Percentiles rank a stretch among this genome's conserved stretches.
These are phyloP conservation scores for Drosophila biarmipes DNA, from an alignment of 1,140 invertebrate species.

Conservation along the genomic window DNA sequence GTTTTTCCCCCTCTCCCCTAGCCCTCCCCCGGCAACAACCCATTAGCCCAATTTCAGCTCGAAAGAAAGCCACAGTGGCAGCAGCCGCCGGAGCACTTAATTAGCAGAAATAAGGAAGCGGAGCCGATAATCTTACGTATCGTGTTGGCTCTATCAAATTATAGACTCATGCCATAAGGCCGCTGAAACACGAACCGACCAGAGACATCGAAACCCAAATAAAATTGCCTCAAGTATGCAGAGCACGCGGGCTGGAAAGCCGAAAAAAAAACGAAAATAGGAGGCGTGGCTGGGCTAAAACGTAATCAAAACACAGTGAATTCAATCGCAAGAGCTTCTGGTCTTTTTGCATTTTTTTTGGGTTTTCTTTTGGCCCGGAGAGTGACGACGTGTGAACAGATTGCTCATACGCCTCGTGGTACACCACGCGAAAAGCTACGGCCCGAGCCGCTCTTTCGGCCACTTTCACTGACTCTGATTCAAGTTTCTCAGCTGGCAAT, in stretches of 20 bases:
- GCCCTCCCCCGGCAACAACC: no score
- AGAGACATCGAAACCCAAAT: constrained; percentile 75
- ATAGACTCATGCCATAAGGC: constrained; percentile 58
- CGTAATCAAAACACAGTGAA: constrained; percentile 63
- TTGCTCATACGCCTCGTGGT: constrained; percentile 71
- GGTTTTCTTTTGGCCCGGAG: constrained; percentile 37
- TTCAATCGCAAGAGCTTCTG: constrained; percentile 76
- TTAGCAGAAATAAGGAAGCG: constrained; percentile 78
- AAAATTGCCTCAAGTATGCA: constrained; percentile 51
- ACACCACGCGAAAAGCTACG: constrained; percentile 21
- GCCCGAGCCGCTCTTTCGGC: constrained; percentile 24
- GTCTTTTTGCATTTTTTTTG: constrained; percentile 56
- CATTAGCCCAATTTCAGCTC: constrained; percentile 51
- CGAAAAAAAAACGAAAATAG: neutral
- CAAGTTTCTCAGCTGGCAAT: constrained; percentile 63
- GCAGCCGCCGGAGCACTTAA: constrained; percentile 44
- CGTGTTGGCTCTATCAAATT: constrained; percentile 65
- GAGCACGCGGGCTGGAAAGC: constrained; percentile 25
- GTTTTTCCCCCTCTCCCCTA: constrained; percentile 12
- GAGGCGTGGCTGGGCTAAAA: constrained; percentile 47
- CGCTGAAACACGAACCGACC: constrained; percentile 23
- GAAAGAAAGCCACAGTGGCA: constrained; percentile 26
- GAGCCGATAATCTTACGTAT: constrained; percentile 60
- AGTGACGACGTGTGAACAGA: constrained; percentile 66
- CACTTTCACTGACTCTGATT: constrained; percentile 78